A percentile compares a stretch with the other conserved stretches of the same genome.
Evolutionary conservation across 2,888 invertebrate genomes (phyloP).

Genomic region (Drosophila anceps): DNA sequence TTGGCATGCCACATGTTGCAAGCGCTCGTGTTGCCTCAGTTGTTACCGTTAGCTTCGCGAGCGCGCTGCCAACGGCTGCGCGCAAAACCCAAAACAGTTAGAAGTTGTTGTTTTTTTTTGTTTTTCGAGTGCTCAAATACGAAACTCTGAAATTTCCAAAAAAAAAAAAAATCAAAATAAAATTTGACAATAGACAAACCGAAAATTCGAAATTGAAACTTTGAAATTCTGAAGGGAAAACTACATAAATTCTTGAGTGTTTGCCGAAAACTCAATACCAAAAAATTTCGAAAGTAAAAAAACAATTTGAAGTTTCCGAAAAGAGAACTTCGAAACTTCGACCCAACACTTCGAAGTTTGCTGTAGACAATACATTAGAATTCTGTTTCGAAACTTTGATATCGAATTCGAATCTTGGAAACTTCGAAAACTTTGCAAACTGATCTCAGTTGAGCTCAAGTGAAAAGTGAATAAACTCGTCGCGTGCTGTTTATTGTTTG

Average conservation of each 20-base stretch:
- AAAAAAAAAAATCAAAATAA: background rate
- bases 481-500: slow-evolving; percentile 13
- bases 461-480: slow-evolving; percentile 4
- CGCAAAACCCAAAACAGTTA: slow-evolving; percentile 22
- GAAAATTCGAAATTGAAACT: background rate
- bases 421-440: background rate
- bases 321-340: background rate
- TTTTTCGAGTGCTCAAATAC: slow-evolving; percentile 1
- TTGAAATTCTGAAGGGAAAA: background rate
- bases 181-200: background rate
- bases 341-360: background rate
- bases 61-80: slow-evolving; percentile 57
- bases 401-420: background rate
- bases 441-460: slow-evolving; percentile 15
- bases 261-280: background rate
- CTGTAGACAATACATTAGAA: background rate
- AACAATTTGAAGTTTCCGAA: background rate
- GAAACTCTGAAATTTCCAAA: background rate
- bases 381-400: background rate
- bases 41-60: slow-evolving; percentile 72
- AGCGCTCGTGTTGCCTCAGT: slow-evolving; percentile 60
- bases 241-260: background rate
- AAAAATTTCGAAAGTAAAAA: background rate
- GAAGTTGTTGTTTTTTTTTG: too few relatives aligned
- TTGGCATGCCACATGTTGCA: slow-evolving; percentile 71